These are phyloP conservation scores for Chrysina gloriosa DNA, from an alignment of 2,888 invertebrate species.

Conservation along the genomic window DNA sequence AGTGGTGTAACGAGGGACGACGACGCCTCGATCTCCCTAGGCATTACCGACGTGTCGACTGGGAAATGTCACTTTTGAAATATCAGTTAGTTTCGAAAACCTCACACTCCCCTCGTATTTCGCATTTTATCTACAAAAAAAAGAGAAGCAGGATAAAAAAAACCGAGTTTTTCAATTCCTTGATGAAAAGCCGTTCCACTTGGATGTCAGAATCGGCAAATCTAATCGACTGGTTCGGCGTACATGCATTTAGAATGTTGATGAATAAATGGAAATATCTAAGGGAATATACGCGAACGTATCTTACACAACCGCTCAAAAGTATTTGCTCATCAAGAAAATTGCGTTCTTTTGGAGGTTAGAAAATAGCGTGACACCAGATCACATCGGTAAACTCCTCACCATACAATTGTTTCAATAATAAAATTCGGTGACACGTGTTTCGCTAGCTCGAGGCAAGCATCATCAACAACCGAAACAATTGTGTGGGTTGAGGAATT, in stretches of 20 bases:
- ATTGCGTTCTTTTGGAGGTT: too few relatives aligned
- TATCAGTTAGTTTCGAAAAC: conserved; percentile 40
- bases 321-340: neutral
- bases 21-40: conserved; percentile 50
- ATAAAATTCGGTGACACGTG: too few relatives aligned
- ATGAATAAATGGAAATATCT: conserved; percentile 41
- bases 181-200: conserved; percentile 40
- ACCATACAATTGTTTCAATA: too few relatives aligned
- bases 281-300: neutral
- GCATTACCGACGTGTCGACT: conserved; percentile 38
- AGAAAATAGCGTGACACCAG: too few relatives aligned
- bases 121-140: too few relatives aligned
- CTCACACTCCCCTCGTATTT: conserved; percentile 45
- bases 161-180: conserved; percentile 43
- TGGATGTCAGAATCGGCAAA: conserved; percentile 45
- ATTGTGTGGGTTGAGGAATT: too few relatives aligned
- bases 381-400: too few relatives aligned
- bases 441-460: too few relatives aligned
- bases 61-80: conserved; percentile 43
- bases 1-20: conserved; percentile 49
- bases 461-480: too few relatives aligned
- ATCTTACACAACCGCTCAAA: too few relatives aligned
- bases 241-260: conserved; percentile 49
- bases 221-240: conserved; percentile 47
- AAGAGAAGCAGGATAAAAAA: conserved; percentile 44